Conservation (phyloP, 1,140 invertebrate species). For the Lamellibrachia luymesi region DNA sequence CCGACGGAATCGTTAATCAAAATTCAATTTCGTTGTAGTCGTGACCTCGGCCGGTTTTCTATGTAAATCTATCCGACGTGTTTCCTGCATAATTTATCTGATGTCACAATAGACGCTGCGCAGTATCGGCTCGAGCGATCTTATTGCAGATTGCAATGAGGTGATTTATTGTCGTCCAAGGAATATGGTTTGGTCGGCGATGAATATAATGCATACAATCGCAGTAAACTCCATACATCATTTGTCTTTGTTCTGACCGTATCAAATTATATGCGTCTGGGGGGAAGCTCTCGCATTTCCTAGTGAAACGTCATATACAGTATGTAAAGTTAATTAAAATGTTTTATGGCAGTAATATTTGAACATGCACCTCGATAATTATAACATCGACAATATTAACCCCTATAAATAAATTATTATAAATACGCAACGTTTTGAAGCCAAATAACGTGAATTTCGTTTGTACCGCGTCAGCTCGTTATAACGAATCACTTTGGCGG, state of each 20-base stretch:
- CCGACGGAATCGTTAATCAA: background rate
- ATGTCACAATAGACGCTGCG: background rate
- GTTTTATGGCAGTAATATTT: background rate
- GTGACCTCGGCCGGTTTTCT: background rate
- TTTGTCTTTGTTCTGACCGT: background rate
- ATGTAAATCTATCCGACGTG: background rate
- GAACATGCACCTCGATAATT: background rate
- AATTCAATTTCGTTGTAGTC: background rate
- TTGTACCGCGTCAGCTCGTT: background rate
- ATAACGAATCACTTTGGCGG: background rate
- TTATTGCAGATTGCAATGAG: background rate
- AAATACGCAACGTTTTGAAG: background rate
- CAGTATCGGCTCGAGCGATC: background rate
- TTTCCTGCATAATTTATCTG: background rate
- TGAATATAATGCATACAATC: background rate
- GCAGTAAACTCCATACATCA: background rate
- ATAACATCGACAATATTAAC: background rate
- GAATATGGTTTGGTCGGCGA: background rate
- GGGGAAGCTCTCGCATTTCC: background rate
- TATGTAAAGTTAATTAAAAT: background rate
- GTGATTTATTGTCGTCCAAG: background rate
- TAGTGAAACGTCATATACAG: background rate
- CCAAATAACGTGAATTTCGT: background rate
- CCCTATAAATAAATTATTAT: background rate
- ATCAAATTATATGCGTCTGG: background rate